Evolutionary conservation across 2,797 vertebrate genomes (phyloP).

Genomic region (Characodon lateralis): DNA sequence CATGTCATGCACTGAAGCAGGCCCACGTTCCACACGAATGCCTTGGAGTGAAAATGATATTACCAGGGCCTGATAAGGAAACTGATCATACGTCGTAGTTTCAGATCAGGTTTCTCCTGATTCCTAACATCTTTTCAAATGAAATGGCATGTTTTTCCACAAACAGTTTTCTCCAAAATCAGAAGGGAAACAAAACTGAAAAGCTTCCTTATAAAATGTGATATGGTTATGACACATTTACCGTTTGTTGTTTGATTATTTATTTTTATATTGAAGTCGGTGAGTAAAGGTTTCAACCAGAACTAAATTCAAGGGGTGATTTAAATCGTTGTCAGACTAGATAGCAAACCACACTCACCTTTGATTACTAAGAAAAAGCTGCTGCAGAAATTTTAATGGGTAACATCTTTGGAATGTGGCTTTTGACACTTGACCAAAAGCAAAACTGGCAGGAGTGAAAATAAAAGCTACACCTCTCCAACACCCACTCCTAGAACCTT

Average conservation of each 20-base stretch:
- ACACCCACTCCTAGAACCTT: background rate
- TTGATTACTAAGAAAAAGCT: background rate
- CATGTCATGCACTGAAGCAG: background rate
- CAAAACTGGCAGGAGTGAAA: background rate
- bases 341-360: background rate
- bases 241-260: background rate
- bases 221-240: background rate
- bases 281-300: background rate
- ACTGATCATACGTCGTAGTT: constrained; percentile 14
- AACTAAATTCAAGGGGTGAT: background rate
- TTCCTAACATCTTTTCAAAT: background rate
- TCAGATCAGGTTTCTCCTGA: constrained; percentile 35
- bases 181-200: constrained; percentile 8
- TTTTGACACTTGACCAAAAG: constrained; percentile 6
- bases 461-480: background rate
- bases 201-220: background rate
- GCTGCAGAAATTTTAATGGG: background rate
- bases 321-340: background rate
- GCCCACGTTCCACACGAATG: background rate
- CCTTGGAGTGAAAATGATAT: background rate
- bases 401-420: constrained; percentile 27
- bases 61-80: constrained; percentile 10
- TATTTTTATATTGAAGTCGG: background rate
- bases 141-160: constrained; percentile 12
- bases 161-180: constrained; percentile 9